These are phyloP conservation scores for Lasioglossum baleicum DNA, from an alignment of 1,140 invertebrate genomes.

Conservation along the genomic window DNA sequence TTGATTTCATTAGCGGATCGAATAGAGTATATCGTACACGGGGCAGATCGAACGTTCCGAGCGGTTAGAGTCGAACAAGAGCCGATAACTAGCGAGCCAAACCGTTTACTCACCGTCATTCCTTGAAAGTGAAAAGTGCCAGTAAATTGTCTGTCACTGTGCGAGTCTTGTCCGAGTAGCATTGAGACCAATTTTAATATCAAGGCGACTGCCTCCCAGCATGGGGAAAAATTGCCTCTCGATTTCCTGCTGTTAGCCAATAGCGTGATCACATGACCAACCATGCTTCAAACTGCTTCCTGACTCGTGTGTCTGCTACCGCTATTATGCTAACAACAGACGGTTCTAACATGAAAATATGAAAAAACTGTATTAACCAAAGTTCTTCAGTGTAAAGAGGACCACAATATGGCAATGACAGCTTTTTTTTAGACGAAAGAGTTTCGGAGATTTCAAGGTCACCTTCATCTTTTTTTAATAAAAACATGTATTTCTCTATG, in stretches of 20 bases:
- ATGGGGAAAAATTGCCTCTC: slow-evolving; percentile 7
- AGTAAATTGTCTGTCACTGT: slow-evolving; percentile 24
- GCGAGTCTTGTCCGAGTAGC: slow-evolving; percentile 28
- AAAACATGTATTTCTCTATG: too few species aligned
- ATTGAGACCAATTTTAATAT: slow-evolving; percentile 48
- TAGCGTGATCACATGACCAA: neutral
- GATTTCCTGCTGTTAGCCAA: neutral
- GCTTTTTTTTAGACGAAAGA: too few species aligned
- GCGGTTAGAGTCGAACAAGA: neutral
- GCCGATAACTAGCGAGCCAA: neutral
- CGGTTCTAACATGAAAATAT: too few species aligned
- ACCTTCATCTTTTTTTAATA: too few species aligned
- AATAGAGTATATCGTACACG: neutral
- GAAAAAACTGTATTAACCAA: too few species aligned
- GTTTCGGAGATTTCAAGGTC: too few species aligned
- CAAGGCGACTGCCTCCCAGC: slow-evolving; percentile 6
- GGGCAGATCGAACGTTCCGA: neutral
- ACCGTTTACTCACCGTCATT: slow-evolving; percentile 23
- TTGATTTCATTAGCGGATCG: neutral
- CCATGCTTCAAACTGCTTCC: too few species aligned
- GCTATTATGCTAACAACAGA: too few species aligned
- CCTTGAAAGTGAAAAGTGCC: slow-evolving; percentile 39
- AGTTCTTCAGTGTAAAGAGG: too few species aligned
- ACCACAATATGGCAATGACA: too few species aligned
- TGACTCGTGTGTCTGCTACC: too few species aligned